phyloP scores from a whole-genome alignment of 1,140 invertebrate genomes.

The Thaumetopoea pityocampa region DNA sequence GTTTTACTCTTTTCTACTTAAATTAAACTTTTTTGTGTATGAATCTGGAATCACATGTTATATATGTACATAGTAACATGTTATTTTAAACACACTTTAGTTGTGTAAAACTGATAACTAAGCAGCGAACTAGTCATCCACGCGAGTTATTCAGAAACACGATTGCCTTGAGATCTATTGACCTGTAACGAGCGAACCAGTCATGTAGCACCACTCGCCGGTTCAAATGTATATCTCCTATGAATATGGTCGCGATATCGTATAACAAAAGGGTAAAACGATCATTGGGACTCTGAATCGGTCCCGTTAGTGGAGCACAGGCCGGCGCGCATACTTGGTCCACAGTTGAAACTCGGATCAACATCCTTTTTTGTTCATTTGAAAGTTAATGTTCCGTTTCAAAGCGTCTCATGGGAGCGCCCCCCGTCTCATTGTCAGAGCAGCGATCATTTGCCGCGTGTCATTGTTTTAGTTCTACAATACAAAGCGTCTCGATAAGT shows the following conservation, averaged over 20 bases:
- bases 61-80: constrained; percentile 2
- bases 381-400: constrained; percentile 31
- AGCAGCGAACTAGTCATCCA: constrained; percentile 1
- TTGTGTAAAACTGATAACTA: not conserved
- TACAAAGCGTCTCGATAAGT: constrained; percentile 58
- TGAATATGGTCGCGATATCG: not conserved
- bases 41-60: not conserved
- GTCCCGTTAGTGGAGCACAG: too few species aligned
- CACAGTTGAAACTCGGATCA: too few species aligned
- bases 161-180: constrained; percentile 48
- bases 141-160: constrained; percentile 29
- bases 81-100: too few species aligned
- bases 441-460: constrained; percentile 44
- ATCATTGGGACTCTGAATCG: constrained; percentile 6
- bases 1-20: too few species aligned
- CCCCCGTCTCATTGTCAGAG: constrained; percentile 32
- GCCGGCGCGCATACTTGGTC: too few species aligned
- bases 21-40: not conserved
- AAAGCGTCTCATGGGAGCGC: constrained; percentile 54
- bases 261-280: constrained; percentile 7
- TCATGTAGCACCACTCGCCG: constrained; percentile 12
- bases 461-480: constrained; percentile 38
- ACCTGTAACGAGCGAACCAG: constrained; percentile 29
- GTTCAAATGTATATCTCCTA: constrained; percentile 9
- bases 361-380: too few species aligned